Evolutionary conservation across 2,888 invertebrate species (phyloP), one percentile per base, ranked within the genome.

Genomic region (Bombyx huttoni): DNA sequence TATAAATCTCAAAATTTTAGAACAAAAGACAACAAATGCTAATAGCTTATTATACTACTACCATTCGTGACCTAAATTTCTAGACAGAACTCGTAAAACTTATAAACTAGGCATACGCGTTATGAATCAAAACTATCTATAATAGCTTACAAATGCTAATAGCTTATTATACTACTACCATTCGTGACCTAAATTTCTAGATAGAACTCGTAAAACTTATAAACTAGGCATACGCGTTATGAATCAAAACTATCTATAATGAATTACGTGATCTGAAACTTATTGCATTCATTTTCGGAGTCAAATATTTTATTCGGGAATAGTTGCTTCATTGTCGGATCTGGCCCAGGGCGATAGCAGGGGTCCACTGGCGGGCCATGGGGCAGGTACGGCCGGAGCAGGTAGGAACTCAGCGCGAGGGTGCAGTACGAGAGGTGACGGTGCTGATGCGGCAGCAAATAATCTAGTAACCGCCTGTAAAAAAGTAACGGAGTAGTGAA

Each of bases 341-440:
- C 87, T 71, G 10, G 61, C 87, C 87, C 87, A 88, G 1, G 87
- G 86, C 0, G 86, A 84, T 3, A 85, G 66, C 0, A 79, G 70
- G 0, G 87, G 87, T 1, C 78, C 86, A 7, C 83, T 73, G 0
- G 82, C 80, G 0, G 83, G 78, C 86, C 85, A 86, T 12, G 84
- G 78, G 0, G 82, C 77, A 1, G 83, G 75, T 1, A 81, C 67
- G 0, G 75, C 74, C 0, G 86, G 84, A 1, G 81, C 80, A 0
- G 86, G 85, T 13, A 87, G 68, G 12, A 84, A 57, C 58, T 81
- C 82, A 63, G 84, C 75, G 13, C 86, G 69, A 56, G 91, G 77
- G 71, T 81, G 70, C 67, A 90, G 74, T n/a, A 89, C 73, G 35
- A 89, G 66, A 3, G 90, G 73, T 0, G 81, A 73, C 10, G 90